A percentile compares a stretch with the other conserved stretches of the same genome.
Conservation (phyloP, 2,797 vertebrate species). For the Phylloscopus collybita region DNA sequence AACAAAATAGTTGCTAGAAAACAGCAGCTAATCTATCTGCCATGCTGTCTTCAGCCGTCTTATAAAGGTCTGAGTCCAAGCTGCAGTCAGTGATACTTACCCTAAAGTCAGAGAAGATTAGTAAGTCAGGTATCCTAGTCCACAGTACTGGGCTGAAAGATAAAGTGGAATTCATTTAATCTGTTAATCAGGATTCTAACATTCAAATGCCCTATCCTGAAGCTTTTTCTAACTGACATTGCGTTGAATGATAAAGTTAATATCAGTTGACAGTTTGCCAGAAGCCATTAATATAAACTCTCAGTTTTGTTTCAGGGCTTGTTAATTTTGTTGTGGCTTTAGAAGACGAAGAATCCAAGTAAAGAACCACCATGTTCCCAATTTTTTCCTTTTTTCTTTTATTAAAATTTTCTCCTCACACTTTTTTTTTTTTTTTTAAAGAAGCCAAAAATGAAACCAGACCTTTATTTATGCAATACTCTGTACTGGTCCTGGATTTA, state of each 20-base stretch:
- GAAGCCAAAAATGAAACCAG: slow-evolving; percentile 68
- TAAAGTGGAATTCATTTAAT: slow-evolving; percentile 69
- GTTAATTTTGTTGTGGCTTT: slow-evolving; percentile 72
- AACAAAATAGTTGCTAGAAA: slow-evolving; percentile 46
- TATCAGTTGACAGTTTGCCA: slow-evolving; percentile 76
- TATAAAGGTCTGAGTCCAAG: slow-evolving; percentile 6
- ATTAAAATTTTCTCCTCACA: not conserved
- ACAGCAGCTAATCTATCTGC: slow-evolving; percentile 39
- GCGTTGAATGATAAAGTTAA: slow-evolving; percentile 71
- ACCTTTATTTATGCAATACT: slow-evolving; percentile 68
- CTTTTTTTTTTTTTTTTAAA: not conserved
- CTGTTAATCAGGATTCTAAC: slow-evolving; percentile 69
- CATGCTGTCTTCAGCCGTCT: slow-evolving; percentile 7
- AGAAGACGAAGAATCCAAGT: slow-evolving; percentile 50
- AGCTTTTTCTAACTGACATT: slow-evolving; percentile 66
- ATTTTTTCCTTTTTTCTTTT: not conserved
- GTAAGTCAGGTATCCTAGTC: slow-evolving; percentile 18
- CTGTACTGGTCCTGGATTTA: slow-evolving; percentile 63
- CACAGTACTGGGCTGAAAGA: slow-evolving; percentile 24
- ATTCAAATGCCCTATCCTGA: slow-evolving; percentile 66
- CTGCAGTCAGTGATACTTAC: slow-evolving; percentile 32
- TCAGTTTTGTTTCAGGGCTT: slow-evolving; percentile 64
- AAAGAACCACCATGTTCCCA: not conserved
- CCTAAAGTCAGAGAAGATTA: slow-evolving; percentile 60
- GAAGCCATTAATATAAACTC: slow-evolving; percentile 72